Evolutionary conservation across 2,113 vertebrate genomes (phyloP).

Genomic region (Malurus melanocephalus): DNA sequence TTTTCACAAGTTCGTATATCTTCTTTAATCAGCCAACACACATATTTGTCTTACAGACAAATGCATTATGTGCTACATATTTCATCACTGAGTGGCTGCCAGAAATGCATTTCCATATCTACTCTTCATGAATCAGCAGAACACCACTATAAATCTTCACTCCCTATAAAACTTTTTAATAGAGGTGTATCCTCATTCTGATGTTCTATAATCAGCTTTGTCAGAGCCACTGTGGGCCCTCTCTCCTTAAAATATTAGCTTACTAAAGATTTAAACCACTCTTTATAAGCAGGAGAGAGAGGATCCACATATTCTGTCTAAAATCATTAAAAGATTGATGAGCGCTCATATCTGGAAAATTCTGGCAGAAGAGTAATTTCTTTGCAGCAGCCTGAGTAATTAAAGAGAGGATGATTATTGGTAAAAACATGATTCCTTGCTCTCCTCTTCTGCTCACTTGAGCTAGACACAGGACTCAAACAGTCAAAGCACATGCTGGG

Average conservation of each 20-base stretch:
- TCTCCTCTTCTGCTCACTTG: background rate
- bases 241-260: slow-evolving; percentile 26
- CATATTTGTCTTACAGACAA: slow-evolving; percentile 45
- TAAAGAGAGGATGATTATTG: background rate
- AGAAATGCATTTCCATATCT: slow-evolving; percentile 47
- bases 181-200: slow-evolving; percentile 10
- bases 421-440: background rate
- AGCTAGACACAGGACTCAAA: background rate
- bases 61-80: slow-evolving; percentile 12
- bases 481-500: accelerated
- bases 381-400: background rate
- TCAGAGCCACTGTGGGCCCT: background rate
- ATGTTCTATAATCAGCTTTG: slow-evolving; percentile 31
- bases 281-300: slow-evolving; percentile 7
- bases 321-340: slow-evolving; percentile 15
- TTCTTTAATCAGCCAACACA: slow-evolving; percentile 29
- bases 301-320: background rate
- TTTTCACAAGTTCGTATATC: background rate
- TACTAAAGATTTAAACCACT: background rate
- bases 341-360: background rate
- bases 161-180: background rate
- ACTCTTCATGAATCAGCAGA: slow-evolving; percentile 48
- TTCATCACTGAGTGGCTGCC: slow-evolving; percentile 38
- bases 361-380: background rate
- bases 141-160: slow-evolving; percentile 37